Evolutionary conservation across 1,140 invertebrate genomes (phyloP).

Genomic region (Meloidogyne floridensis): DNA sequence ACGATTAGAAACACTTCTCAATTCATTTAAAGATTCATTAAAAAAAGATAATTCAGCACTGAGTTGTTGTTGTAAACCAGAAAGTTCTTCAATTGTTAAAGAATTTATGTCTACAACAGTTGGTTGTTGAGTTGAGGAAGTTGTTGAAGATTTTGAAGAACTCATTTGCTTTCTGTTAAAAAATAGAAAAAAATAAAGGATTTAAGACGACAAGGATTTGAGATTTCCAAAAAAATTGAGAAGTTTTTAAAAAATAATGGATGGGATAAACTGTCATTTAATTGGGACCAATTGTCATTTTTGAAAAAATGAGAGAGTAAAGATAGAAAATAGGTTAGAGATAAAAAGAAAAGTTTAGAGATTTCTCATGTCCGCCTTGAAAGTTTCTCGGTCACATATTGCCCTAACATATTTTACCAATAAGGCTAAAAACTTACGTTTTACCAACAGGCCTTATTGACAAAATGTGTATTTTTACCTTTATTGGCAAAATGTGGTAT

Average conservation of each 20-base stretch:
- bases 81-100: constrained; percentile 33
- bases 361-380: too few relatives aligned
- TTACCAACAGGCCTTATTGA: too few relatives aligned
- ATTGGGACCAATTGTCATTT: too few relatives aligned
- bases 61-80: constrained; percentile 36
- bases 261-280: neutral
- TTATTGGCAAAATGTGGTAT: too few relatives aligned
- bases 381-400: too few relatives aligned
- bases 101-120: constrained; percentile 37
- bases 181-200: neutral
- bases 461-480: too few relatives aligned
- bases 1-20: constrained; percentile 42
- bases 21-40: constrained; percentile 46
- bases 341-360: neutral
- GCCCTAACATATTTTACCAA: too few relatives aligned
- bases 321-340: neutral
- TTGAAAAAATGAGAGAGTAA: neutral
- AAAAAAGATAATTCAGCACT: constrained; percentile 43
- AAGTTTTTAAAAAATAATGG: too few relatives aligned
- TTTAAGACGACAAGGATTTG: neutral
- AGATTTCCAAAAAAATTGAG: too few relatives aligned
- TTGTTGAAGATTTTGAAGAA: neutral
- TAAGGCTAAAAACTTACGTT: too few relatives aligned
- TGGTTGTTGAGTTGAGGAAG: neutral
- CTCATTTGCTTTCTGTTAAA: too few relatives aligned